phyloP scores from a whole-genome alignment of 2,113 vertebrate genomes.

The Xiphophorus couchianus region DNA sequence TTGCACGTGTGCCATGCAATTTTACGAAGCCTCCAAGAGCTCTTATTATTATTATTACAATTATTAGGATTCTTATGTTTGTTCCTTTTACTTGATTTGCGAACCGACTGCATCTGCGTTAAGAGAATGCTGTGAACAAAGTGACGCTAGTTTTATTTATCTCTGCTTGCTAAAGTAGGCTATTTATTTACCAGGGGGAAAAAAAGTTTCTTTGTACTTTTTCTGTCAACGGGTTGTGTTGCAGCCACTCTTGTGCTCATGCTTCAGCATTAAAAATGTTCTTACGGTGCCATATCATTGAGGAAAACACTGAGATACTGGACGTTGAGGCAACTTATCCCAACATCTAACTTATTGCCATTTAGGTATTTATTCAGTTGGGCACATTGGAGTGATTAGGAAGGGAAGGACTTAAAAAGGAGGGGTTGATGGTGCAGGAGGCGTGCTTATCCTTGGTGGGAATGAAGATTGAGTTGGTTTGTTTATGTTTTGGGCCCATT shows the following conservation, averaged over 20 bases:
- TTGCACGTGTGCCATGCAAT: slow-evolving; percentile 82
- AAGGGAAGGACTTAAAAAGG: slow-evolving; percentile 24
- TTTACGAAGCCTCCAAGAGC: slow-evolving; percentile 62
- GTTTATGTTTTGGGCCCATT: slow-evolving; percentile 61
- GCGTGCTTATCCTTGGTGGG: slow-evolving; percentile 73
- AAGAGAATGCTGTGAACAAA: slow-evolving; percentile 79
- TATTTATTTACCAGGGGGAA: slow-evolving; percentile 72
- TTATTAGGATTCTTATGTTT: slow-evolving; percentile 14
- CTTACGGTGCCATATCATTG: slow-evolving; percentile 78
- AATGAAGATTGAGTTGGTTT: slow-evolving; percentile 81
- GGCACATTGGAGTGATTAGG: slow-evolving; percentile 66
- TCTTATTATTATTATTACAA: not conserved
- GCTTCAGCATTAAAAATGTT: slow-evolving; percentile 72
- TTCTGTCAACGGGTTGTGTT: slow-evolving; percentile 67
- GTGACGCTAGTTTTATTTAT: slow-evolving; percentile 77
- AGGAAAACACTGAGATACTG: slow-evolving; percentile 63
- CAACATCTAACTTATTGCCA: slow-evolving; percentile 74
- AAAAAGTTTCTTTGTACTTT: slow-evolving; percentile 62
- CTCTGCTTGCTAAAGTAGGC: slow-evolving; percentile 81
- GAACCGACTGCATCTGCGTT: slow-evolving; percentile 75
- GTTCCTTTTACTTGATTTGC: slow-evolving; percentile 73
- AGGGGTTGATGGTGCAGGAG: slow-evolving; percentile 3
- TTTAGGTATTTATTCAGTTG: slow-evolving; percentile 73
- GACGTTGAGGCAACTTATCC: slow-evolving; percentile 45
- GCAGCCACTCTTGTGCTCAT: slow-evolving; percentile 66